Evolutionary conservation across 2,888 invertebrate species (phyloP).

Genomic region (Exocentrus adspersus): DNA sequence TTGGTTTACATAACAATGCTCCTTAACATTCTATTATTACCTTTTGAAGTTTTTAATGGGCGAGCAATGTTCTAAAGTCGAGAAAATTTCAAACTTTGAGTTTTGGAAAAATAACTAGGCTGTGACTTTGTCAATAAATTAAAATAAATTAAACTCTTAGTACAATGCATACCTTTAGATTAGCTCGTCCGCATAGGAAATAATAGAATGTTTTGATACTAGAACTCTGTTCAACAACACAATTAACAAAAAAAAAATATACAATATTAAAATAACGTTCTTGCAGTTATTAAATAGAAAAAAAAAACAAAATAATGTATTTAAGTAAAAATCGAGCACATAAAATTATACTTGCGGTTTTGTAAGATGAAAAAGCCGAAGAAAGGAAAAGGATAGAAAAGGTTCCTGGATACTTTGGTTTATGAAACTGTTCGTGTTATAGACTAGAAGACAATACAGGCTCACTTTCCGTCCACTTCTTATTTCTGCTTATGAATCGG

Average conservation of each 20-base stretch:
- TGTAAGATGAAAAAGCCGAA: conserved; percentile 54
- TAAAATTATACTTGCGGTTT: conserved; percentile 57
- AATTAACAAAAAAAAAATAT: conserved; percentile 57
- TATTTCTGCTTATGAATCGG: too few relatives aligned
- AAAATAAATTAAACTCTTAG: conserved; percentile 36
- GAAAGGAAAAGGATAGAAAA: conserved; percentile 33
- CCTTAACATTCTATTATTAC: conserved; percentile 34
- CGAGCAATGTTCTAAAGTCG: conserved; percentile 20
- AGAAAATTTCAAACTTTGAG: conserved; percentile 22
- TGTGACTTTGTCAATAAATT: conserved; percentile 40
- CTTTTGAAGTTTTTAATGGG: conserved; percentile 13
- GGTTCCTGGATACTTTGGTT: conserved; percentile 50
- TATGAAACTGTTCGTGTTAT: conserved; percentile 30
- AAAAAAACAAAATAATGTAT: conserved; percentile 36
- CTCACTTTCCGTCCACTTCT: too few relatives aligned
- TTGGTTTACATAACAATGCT: conserved; percentile 28
- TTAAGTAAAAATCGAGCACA: conserved; percentile 45
- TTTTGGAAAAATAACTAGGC: conserved; percentile 39
- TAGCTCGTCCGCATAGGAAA: conserved; percentile 23
- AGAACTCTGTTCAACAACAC: conserved; percentile 55
- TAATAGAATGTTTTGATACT: conserved; percentile 39
- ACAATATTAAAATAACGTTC: conserved; percentile 42
- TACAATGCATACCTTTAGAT: conserved; percentile 22
- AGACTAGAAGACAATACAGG: conserved; percentile 38
- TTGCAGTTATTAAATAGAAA: conserved; percentile 39